phyloP scores from a whole-genome alignment of 2,113 vertebrate species.

The Irena cyanogastra region DNA sequence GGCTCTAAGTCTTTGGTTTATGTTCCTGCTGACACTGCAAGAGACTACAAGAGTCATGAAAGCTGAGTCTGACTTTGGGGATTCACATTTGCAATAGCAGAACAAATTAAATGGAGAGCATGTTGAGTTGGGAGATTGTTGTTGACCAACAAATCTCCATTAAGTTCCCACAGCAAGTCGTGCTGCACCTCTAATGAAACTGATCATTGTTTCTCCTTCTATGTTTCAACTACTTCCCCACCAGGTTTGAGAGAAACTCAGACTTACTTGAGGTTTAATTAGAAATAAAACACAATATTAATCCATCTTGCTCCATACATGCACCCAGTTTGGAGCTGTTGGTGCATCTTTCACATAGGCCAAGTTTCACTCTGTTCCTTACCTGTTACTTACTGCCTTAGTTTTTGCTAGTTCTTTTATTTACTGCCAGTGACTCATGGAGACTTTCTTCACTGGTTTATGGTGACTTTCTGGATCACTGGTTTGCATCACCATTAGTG shows the following conservation, averaged over 20 bases:
- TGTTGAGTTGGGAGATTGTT: neutral
- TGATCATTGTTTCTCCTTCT: neutral
- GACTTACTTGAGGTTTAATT: neutral
- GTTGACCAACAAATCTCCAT: constrained; percentile 50
- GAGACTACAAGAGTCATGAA: neutral
- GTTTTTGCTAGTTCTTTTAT: neutral
- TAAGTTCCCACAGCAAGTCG: neutral
- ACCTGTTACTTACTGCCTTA: neutral
- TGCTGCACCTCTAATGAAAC: neutral
- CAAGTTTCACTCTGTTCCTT: neutral
- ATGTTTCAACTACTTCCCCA: neutral
- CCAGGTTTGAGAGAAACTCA: neutral
- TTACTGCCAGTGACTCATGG: neutral
- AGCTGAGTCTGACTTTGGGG: neutral
- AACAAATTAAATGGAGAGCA: constrained; percentile 4
- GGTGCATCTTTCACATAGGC: neutral
- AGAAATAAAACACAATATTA: neutral
- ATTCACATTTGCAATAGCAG: neutral
- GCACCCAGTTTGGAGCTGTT: neutral
- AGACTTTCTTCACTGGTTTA: neutral
- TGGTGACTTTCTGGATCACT: neutral
- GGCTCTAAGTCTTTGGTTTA: neutral
- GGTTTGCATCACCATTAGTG: neutral
- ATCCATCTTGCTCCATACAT: neutral
- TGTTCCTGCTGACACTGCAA: constrained; percentile 27